These are phyloP conservation scores for Petrolisthes manimaculis DNA, from an alignment of 2,888 invertebrate genomes.

Conservation along the genomic window DNA sequence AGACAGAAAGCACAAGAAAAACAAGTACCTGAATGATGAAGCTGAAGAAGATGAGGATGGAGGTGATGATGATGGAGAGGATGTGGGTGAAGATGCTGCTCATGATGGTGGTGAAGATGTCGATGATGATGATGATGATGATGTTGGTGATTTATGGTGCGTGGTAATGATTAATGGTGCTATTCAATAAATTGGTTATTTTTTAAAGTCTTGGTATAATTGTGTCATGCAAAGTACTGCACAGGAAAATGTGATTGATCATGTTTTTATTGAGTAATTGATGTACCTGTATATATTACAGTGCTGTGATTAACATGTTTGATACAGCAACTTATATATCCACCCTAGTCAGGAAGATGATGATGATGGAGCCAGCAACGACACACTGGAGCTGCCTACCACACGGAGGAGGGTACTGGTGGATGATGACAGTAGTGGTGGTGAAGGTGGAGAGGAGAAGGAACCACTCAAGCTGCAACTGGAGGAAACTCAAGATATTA, in stretches of 20 bases:
- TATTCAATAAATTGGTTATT: no score
- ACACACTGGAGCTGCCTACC: conserved; percentile 66
- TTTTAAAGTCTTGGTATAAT: no score
- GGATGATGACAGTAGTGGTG: conserved; percentile 41
- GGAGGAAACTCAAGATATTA: conserved; percentile 45
- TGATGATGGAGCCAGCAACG: conserved; percentile 64
- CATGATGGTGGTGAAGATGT: neutral
- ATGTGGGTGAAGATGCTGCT: conserved; percentile 5
- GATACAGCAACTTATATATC: neutral
- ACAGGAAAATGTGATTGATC: no score
- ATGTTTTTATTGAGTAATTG: no score
- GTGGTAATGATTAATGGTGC: no score
- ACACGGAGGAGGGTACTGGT: conserved; percentile 33
- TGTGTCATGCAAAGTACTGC: no score
- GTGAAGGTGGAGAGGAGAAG: conserved; percentile 47
- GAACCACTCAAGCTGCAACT: conserved; percentile 29
- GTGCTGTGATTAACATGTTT: neutral
- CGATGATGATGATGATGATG: conserved; percentile 4
- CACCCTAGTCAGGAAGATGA: neutral
- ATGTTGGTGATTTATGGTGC: neutral
- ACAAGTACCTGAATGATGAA: conserved; percentile 73
- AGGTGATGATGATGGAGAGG: conserved; percentile 61
- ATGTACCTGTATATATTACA: neutral
- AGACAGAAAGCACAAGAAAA: conserved; percentile 46
- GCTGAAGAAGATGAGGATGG: conserved; percentile 70